Evolutionary conservation across 2,113 vertebrate species (phyloP), one percentile per base, ranked within the genome.

Genomic region (Hymenochirus boettgeri): DNA sequence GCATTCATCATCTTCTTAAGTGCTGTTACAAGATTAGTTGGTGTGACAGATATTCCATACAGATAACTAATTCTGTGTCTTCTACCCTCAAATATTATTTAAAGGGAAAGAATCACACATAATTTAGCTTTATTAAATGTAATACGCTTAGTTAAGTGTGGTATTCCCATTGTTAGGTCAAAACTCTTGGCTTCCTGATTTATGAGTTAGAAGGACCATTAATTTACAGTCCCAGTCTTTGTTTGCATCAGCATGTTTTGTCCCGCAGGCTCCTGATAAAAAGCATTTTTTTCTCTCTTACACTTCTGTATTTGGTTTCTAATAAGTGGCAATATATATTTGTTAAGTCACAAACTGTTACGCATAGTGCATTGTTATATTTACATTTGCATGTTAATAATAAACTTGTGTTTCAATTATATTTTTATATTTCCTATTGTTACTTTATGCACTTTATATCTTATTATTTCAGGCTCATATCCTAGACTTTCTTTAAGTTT

Each of bases 401-500:
- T n/a, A n/a, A 11, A 33, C 31, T 33, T 33, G 29, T 31, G 4
- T 35, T 65, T 50, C 60, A 55, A 62, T 61, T 57, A 62, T 73
- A 23, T 45, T 50, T 45, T 19, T 58, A 21, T 55, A 12, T 75
- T 62, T 57, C 69, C 39, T 73, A 74, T 12, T 80, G 71, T 76
- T 72, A 72, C 15, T 0, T 0, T 17, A 67, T 18, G 61, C 59
- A 76, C 46, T 63, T 57, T 18, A 45, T 31, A 70, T 42, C 10
- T 57, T 56, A 75, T 77, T 67, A 21, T 71, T 31, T 0, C 63
- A 93, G 96, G 96, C 89, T 93, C 94, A 82, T 99, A 99, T 75
- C 96, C 94, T 74, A 91, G 96, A 77, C 88, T 99, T 56, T 99
- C 95, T 29, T 79, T 99, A 80, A 99, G 96, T 81, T 99, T 99